phyloP scores from a whole-genome alignment of 2,888 invertebrate species.

The Raillietiella orientalis region DNA sequence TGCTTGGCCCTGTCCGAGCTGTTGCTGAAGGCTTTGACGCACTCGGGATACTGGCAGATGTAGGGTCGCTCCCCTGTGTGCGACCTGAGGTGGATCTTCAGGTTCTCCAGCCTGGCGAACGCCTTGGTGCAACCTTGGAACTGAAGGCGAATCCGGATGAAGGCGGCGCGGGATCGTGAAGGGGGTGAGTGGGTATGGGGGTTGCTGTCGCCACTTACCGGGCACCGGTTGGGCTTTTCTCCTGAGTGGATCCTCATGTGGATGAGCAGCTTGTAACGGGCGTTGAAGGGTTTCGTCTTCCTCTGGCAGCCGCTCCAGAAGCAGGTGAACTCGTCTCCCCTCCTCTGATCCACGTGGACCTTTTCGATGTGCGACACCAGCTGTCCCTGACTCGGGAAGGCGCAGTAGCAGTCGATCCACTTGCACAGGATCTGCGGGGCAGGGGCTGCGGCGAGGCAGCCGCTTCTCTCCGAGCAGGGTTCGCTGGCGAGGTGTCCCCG shows the following conservation, averaged over 20 bases:
- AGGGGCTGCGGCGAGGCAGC: too few species aligned
- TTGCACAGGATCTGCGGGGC: too few species aligned
- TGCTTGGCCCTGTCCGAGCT: slow-evolving; percentile 96
- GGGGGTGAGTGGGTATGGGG: not conserved
- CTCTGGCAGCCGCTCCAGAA: slow-evolving; percentile 75
- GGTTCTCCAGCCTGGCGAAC: slow-evolving; percentile 80
- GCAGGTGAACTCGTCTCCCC: slow-evolving; percentile 54
- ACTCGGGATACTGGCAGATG: slow-evolving; percentile 66
- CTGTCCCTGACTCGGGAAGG: slow-evolving; percentile 40
- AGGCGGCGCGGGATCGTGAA: not conserved
- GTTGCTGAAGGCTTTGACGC: slow-evolving; percentile 88
- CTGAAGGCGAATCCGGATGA: slow-evolving; percentile 20
- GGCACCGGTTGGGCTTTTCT: slow-evolving; percentile 90
- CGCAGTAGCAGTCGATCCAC: slow-evolving; percentile 55
- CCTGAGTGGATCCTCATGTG: slow-evolving; percentile 95
- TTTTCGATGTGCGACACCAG: slow-evolving; percentile 53
- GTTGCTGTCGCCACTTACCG: slow-evolving; percentile 27
- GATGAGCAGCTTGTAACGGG: slow-evolving; percentile 79
- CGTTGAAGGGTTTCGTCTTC: slow-evolving; percentile 70
- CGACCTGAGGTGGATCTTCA: slow-evolving; percentile 85
- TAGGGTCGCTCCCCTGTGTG: slow-evolving; percentile 92
- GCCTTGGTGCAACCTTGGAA: slow-evolving; percentile 79
- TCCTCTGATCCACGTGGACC: slow-evolving; percentile 21
- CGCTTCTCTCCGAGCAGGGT: slow-evolving; percentile 8
- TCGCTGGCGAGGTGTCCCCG: slow-evolving; percentile 10